phyloP scores from a whole-genome alignment of 1,140 invertebrate species.

The Zaprionus inermis region DNA sequence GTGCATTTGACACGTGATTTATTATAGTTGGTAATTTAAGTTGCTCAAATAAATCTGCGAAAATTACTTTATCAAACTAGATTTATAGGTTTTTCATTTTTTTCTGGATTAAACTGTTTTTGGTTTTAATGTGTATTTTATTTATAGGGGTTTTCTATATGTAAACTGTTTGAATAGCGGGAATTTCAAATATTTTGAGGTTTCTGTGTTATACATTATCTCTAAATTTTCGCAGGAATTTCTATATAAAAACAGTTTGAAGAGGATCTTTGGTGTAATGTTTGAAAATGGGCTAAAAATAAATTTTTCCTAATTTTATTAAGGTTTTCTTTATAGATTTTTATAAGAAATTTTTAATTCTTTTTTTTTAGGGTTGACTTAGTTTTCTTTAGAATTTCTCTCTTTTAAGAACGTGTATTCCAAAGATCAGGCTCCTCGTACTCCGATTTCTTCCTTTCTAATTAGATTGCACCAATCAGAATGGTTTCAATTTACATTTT shows the following conservation, averaged over 20 bases:
- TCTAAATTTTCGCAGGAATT: no score
- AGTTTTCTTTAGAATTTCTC: no score
- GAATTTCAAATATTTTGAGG: neutral
- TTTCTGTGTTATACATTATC: neutral
- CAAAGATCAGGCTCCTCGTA: no score
- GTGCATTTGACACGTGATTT: neutral
- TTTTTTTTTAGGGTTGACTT: no score
- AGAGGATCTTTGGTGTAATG: neutral
- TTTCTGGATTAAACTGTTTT: no score
- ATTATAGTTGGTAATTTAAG: neutral
- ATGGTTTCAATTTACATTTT: slow-evolving; percentile 5
- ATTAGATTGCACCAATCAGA: neutral
- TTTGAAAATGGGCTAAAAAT: no score
- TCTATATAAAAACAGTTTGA: neutral
- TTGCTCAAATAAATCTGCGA: neutral
- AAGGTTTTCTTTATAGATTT: no score
- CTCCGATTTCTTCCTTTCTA: neutral
- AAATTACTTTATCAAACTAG: neutral
- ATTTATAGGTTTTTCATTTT: neutral
- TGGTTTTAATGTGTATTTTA: neutral
- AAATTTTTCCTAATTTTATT: no score
- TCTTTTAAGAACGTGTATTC: no score
- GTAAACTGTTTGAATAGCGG: neutral
- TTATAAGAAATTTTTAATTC: no score
- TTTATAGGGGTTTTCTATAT: neutral